These are phyloP conservation scores for Pherbina coryleti DNA, from an alignment of 2,888 invertebrate species.

Conservation along the genomic window DNA sequence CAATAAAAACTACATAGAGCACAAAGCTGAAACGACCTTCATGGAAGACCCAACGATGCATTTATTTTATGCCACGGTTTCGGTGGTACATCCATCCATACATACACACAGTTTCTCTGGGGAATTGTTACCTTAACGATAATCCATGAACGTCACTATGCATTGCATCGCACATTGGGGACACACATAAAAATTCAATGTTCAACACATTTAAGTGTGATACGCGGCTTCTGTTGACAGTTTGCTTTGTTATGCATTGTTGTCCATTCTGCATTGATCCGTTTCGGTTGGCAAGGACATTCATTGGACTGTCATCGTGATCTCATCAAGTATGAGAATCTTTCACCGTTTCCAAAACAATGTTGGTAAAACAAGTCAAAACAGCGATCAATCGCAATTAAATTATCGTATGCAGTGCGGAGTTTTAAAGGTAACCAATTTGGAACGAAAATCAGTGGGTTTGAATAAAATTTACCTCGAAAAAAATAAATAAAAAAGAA, in stretches of 20 bases:
- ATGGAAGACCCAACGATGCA: background rate
- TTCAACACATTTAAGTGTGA: constrained; percentile 38
- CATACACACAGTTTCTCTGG: background rate
- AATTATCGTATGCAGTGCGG: constrained; percentile 1
- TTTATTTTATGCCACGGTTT: background rate
- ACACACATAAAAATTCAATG: constrained; percentile 38
- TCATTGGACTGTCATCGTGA: constrained; percentile 20
- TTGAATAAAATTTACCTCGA: background rate
- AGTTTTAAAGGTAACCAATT: background rate
- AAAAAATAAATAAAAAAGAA: background rate
- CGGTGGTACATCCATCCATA: background rate
- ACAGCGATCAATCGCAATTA: constrained; percentile 16
- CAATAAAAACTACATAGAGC: background rate
- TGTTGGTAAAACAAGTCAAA: background rate
- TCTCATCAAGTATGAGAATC: constrained; percentile 5
- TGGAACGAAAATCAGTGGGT: background rate
- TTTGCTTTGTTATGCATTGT: constrained; percentile 51
- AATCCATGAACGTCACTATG: background rate
- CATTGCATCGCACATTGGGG: constrained; percentile 9
- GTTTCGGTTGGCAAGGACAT: constrained; percentile 14
- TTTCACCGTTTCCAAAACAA: background rate
- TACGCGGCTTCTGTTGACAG: constrained; percentile 35
- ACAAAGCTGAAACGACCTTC: constrained; percentile 22
- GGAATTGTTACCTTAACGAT: constrained; percentile 31
- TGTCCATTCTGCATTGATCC: background rate